Conservation (phyloP, 2,113 vertebrate species). For the Megaceryle maxima region DNA sequence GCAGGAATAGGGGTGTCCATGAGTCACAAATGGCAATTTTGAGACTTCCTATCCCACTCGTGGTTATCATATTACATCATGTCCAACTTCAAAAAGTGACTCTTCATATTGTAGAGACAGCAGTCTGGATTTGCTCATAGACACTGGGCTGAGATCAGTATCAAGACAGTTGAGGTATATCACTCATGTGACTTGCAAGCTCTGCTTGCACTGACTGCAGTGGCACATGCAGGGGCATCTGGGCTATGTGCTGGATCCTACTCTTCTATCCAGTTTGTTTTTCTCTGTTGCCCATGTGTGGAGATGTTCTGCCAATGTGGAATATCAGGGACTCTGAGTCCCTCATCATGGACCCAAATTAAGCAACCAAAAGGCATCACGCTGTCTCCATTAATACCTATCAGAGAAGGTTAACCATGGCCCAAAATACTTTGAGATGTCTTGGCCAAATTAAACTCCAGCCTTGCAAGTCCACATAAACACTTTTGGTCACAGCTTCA, state of each 20-base stretch:
- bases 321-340: background rate
- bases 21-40: background rate
- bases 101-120: background rate
- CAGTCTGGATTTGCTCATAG: background rate
- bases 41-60: background rate
- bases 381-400: background rate
- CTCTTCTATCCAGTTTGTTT: background rate
- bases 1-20: background rate
- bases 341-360: background rate
- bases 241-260: background rate
- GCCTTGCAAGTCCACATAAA: background rate
- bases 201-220: background rate
- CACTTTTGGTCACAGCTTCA: background rate
- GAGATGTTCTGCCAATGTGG: background rate
- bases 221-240: fast-evolving
- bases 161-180: background rate
- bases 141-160: background rate
- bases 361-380: background rate
- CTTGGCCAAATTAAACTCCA: background rate
- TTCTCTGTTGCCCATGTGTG: background rate
- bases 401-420: background rate
- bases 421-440: background rate
- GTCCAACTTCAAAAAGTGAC: background rate
- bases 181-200: background rate
- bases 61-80: background rate